Evolutionary conservation across 2,888 invertebrate species (phyloP).

Genomic region (Ctena decussata): DNA sequence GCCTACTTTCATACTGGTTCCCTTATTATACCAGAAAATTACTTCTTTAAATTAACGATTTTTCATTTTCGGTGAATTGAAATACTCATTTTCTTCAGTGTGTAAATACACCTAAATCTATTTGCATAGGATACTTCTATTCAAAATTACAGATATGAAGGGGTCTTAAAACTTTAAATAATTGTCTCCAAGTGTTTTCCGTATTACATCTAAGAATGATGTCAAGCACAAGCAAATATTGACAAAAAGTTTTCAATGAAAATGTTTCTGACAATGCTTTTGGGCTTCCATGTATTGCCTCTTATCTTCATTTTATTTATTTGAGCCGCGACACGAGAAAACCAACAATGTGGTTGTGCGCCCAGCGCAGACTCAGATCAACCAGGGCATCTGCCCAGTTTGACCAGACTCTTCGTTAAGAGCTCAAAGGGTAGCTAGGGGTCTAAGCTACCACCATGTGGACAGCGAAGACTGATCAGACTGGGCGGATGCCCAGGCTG

Average conservation of each 20-base stretch:
- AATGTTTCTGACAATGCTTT: neutral
- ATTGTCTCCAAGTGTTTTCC: slow-evolving; percentile 47
- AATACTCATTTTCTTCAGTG: neutral
- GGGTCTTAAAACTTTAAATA: slow-evolving; percentile 55
- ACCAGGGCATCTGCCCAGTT: no score
- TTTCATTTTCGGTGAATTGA: neutral
- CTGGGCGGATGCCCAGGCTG: no score
- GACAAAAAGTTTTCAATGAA: slow-evolving; percentile 22
- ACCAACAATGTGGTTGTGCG: no score
- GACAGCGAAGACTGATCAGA: no score
- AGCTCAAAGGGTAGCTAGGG: no score
- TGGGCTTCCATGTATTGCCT: neutral
- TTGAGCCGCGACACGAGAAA: no score
- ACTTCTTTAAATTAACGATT: neutral
- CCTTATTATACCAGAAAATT: slow-evolving; percentile 4
- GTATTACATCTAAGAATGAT: slow-evolving; percentile 35
- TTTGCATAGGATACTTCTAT: slow-evolving; percentile 55
- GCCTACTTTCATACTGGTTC: neutral
- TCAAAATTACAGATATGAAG: slow-evolving; percentile 24
- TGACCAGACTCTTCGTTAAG: no score
- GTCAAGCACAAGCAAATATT: slow-evolving; percentile 57
- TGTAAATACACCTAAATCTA: slow-evolving; percentile 44
- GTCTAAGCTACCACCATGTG: no score
- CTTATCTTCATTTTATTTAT: no score
- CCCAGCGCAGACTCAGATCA: no score